Evolutionary conservation across 2,888 invertebrate species (phyloP), one percentile per base, ranked within the genome.

Genomic region (Apamea sordens): DNA sequence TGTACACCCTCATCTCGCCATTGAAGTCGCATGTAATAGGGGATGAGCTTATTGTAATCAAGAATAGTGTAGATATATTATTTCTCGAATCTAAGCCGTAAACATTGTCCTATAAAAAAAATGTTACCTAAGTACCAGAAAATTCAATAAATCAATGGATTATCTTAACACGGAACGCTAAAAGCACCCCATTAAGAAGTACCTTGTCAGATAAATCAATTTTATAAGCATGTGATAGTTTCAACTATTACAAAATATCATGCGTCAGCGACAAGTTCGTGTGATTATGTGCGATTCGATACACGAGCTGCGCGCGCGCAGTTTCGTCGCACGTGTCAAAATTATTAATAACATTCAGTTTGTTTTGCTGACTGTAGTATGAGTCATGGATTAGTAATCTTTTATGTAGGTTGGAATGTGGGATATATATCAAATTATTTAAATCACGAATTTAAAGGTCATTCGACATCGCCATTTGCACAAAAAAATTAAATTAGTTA

Each of bases 251-350:
- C 76, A 77, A 80, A 87, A 80, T 10, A 53, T 4, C 2, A 67
- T 75, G 76, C 84, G 80, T 86, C 84, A 83, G 63, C 65, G 56
- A 47, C 65, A 56, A 64, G 67, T 68, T 68, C 61, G 64, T 74
- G 84, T 56, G 76, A 80, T 85, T 86, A 76, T 68, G 32, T 32
- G 61, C 71, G 76, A 86, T 85, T 86, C 76, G 85, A 65, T n/a
- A 76, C 64, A 53, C 70, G 5, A 50, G 15, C 13, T 61, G 80
- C 87, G 76, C 68, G 68, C 28, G 76, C 76, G 50, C 56, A 63
- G 28, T 15, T 44, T 63, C 28, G 64, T 83, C 59, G 85, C 85
- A 87, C 85, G 85, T 85, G 87, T 80, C 64, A 28, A 63, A 63
- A 74, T 65, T 73, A 76, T 87, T 76, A 80, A 84, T 72, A 69